These are phyloP conservation scores for Ovis canadensis DNA, from an alignment of 2,113 vertebrate genomes.

Conservation along the genomic window DNA sequence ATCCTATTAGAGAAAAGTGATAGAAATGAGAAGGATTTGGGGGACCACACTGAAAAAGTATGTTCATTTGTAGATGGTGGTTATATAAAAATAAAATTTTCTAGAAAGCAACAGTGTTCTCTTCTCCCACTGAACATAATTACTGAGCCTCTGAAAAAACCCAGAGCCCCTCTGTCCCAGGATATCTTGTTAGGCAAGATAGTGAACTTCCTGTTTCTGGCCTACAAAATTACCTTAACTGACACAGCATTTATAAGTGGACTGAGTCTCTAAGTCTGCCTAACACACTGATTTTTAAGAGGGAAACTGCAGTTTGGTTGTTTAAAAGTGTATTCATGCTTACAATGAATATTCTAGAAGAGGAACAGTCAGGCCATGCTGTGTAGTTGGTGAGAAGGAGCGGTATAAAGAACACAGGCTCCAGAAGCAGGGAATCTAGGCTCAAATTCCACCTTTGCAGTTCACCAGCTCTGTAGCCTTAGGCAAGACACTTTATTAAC, in stretches of 20 bases:
- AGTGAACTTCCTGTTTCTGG: neutral
- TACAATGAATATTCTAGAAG: neutral
- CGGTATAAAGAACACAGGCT: neutral
- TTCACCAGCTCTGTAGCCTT: neutral
- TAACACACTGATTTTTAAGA: neutral
- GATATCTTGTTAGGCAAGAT: neutral
- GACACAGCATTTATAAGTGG: neutral
- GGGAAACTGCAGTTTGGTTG: neutral
- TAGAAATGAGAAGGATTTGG: neutral
- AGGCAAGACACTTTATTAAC: neutral
- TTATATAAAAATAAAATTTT: conserved; percentile 26
- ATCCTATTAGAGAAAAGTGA: neutral
- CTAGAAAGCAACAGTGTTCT: neutral
- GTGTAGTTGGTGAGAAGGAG: neutral
- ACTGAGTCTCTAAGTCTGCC: neutral
- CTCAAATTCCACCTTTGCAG: neutral
- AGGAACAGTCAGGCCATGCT: neutral
- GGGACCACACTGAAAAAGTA: neutral
- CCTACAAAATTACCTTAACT: neutral
- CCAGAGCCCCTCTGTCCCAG: neutral
- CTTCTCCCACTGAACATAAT: neutral
- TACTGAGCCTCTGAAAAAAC: neutral
- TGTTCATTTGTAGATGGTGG: neutral
- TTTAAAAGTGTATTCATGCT: neutral
- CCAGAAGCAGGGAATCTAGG: neutral